Evolutionary conservation across 2,113 vertebrate species (phyloP), one percentile per base, ranked within the genome.

Genomic region (Cisticola juncidis): DNA sequence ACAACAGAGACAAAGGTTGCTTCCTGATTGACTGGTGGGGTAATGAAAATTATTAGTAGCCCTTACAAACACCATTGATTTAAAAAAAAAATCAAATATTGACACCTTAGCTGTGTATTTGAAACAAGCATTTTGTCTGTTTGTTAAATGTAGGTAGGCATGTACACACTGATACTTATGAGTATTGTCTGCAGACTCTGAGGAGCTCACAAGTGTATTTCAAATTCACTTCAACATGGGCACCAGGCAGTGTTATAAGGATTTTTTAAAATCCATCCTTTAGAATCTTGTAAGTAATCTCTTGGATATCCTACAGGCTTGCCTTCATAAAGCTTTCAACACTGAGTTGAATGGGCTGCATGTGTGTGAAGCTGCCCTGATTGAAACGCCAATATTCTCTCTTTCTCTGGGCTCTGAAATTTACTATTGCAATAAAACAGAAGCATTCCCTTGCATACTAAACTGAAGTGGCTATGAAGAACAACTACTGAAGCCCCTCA

Each of bases 301-400:
- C 89, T 87, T 83, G 89, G 91, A 96, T 94, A 77, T 96, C 92
- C 92, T 96, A 87, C 66, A 96, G 92, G 62, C 81, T 97, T 86
- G 92, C 88, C 83, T 95, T 97, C 95, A 92, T 97, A 96, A 97
- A 97, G 89, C 96, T 94, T 96, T 97, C 91, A 92, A 62, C 58
- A 29, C 48, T 21, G 61, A 71, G 82, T 50, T 45, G 86, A 95
- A 81, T 62, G 81, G 69, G 72, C 64, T 74, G 70, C 0, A 0
- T 3, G 12, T 17, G 9, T 72, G 33, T 70, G 84, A 90, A 93
- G 68, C 78, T 85, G 31, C 87, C 77, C 60, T 94, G 95, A 98
- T 96, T 96, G 94, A 97, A 97, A 97, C 20, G 94, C 92, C 96
- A 96, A 95, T 97, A 97, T 96, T 82, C 58, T 78, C 65, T 95